These are phyloP conservation scores for Aphyosemion australe DNA, from an alignment of 2,113 vertebrate genomes.

Conservation along the genomic window DNA sequence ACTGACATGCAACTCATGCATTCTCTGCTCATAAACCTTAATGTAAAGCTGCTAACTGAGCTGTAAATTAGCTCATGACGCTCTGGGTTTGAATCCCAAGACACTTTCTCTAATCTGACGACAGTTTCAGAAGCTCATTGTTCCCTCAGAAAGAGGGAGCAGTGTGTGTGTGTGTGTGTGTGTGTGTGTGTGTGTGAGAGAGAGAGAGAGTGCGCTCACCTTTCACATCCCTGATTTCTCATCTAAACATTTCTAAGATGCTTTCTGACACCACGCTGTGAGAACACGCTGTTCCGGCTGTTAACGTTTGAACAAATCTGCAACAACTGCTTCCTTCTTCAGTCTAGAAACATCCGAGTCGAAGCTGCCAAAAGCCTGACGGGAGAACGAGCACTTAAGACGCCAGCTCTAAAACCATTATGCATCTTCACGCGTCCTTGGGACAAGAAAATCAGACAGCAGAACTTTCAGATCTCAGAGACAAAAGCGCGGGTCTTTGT, in stretches of 20 bases:
- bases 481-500: conserved; percentile 24
- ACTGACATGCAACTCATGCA: no score
- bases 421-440: not conserved
- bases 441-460: not conserved
- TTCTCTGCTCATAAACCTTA: not conserved
- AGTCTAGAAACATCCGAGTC: conserved; percentile 22
- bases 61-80: conserved; percentile 10
- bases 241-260: conserved; percentile 37
- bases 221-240: conserved; percentile 37
- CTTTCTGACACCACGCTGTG: conserved; percentile 15
- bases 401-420: not conserved
- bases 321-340: conserved; percentile 28
- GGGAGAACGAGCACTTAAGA: conserved; percentile 1
- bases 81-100: conserved; percentile 34
- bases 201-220: not conserved
- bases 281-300: conserved; percentile 17
- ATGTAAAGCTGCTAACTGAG: conserved; percentile 17
- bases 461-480: not conserved
- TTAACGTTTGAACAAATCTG: conserved; percentile 39
- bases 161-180: no score
- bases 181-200: not conserved
- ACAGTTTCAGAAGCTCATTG: conserved; percentile 7
- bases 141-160: not conserved
- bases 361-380: conserved; percentile 5
- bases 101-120: not conserved